A percentile compares a stretch with the other conserved stretches of the same genome.
Evolutionary conservation across 2,113 vertebrate species (phyloP).

Genomic region (Rhinolophus sinicus): DNA sequence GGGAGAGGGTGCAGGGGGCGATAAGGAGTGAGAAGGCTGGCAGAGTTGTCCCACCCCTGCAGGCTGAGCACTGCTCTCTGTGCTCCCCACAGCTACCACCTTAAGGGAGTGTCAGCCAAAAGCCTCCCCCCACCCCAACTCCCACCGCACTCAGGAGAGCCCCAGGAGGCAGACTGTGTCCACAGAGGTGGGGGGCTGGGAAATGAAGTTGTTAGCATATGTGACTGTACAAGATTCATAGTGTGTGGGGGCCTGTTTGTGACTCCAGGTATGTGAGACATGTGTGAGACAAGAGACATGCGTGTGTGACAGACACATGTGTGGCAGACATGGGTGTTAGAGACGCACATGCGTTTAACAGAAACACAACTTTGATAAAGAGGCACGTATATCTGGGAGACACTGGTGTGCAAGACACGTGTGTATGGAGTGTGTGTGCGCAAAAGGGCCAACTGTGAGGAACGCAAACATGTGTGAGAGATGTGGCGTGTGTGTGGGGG

Average conservation of each 20-base stretch:
- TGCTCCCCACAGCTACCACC: not conserved
- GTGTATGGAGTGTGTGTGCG: not conserved
- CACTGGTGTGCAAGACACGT: not conserved
- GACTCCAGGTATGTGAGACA: too few relatives aligned
- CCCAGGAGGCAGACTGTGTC: too few relatives aligned
- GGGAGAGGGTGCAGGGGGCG: too few relatives aligned
- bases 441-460: not conserved
- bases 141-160: not conserved
- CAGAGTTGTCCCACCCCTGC: not conserved
- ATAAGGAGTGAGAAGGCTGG: too few relatives aligned
- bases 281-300: not conserved
- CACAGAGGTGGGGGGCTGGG: not conserved
- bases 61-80: not conserved
- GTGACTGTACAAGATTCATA: not conserved
- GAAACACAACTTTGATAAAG: not conserved
- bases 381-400: not conserved
- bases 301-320: not conserved
- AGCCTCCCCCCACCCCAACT: too few relatives aligned
- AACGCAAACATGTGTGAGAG: not conserved
- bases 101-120: not conserved
- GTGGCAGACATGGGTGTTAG: not conserved
- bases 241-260: not conserved
- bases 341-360: not conserved
- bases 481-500: too few relatives aligned
- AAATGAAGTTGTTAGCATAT: accelerated